Percentiles rank a stretch among this genome's conserved stretches.
Conservation (phyloP, 2,113 vertebrate species). For the Paradoxurus hermaphroditus region DNA sequence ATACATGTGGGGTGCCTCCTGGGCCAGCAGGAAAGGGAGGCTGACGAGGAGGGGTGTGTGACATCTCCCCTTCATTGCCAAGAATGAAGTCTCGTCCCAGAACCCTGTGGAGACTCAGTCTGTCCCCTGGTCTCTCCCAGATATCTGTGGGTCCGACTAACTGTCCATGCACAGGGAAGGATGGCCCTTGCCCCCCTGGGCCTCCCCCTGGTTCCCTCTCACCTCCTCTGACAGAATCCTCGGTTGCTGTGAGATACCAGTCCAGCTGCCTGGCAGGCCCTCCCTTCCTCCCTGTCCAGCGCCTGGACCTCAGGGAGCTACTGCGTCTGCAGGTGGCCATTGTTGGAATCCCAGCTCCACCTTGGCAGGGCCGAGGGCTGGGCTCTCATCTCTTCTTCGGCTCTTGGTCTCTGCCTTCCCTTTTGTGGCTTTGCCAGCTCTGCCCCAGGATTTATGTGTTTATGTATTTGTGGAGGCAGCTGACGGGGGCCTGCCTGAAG, state of each 20-base stretch:
- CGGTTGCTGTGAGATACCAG: background rate
- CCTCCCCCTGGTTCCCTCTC: fast-evolving
- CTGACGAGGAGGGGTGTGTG: background rate
- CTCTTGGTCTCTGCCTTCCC: constrained; percentile 26
- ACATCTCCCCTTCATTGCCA: background rate
- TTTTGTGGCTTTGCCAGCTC: constrained; percentile 40
- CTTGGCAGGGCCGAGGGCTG: background rate
- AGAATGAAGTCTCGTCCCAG: background rate
- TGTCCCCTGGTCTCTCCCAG: background rate
- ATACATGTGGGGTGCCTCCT: background rate
- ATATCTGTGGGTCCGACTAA: background rate
- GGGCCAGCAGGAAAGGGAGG: background rate
- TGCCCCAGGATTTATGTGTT: constrained; percentile 40
- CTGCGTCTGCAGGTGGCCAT: background rate
- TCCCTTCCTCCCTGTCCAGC: background rate
- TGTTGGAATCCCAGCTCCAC: background rate
- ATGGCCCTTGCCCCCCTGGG: background rate
- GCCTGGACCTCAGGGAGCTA: background rate
- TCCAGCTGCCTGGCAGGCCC: background rate
- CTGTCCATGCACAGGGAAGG: background rate
- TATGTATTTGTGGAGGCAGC: constrained; percentile 45
- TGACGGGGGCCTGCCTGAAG: background rate
- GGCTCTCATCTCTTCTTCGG: background rate
- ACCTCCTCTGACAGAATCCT: background rate
- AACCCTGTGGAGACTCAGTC: background rate